These are phyloP conservation scores for Notolabrus celidotus DNA, from an alignment of 2,797 vertebrate genomes.

Conservation along the genomic window DNA sequence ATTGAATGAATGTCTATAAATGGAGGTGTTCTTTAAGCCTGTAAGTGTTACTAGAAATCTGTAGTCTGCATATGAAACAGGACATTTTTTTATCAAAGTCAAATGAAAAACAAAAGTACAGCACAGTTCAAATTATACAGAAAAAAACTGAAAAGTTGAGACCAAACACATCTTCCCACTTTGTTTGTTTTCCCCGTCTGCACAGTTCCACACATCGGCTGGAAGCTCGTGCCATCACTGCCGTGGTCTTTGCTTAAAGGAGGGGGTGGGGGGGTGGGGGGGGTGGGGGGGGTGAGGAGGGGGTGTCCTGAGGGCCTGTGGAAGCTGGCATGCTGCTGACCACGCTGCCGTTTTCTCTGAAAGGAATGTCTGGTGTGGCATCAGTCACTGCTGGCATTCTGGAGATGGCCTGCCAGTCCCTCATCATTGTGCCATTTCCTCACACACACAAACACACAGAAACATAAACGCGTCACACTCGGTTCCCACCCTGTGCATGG, in stretches of 20 bases:
- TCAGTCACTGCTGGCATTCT: constrained; percentile 85
- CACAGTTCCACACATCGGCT: constrained; percentile 48
- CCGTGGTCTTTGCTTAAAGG: constrained; percentile 63
- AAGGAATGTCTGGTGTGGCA: constrained; percentile 83
- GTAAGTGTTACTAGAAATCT: background rate
- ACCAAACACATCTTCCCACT: constrained; percentile 49
- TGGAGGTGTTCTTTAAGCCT: background rate
- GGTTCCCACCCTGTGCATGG: constrained; percentile 76
- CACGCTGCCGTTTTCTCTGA: constrained; percentile 67
- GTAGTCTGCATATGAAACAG: background rate
- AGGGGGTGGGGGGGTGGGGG: background rate
- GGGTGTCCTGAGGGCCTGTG: constrained; percentile 64
- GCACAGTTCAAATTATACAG: constrained; percentile 6
- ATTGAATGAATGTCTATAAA: background rate
- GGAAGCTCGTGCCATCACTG: constrained; percentile 62
- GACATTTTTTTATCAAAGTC: constrained; percentile 29
- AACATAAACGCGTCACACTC: constrained; percentile 66
- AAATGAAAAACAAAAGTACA: constrained; percentile 40
- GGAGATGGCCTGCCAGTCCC: constrained; percentile 77
- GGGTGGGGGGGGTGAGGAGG: background rate
- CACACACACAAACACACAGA: constrained; percentile 42
- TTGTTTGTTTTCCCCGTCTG: constrained; percentile 56
- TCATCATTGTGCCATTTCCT: constrained; percentile 68
- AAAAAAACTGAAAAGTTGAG: constrained; percentile 58
- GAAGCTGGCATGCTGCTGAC: constrained; percentile 77